Base-by-base conservation (phyloP, 2,113 vertebrate species). In the Chlamydotis undulata region DNA sequence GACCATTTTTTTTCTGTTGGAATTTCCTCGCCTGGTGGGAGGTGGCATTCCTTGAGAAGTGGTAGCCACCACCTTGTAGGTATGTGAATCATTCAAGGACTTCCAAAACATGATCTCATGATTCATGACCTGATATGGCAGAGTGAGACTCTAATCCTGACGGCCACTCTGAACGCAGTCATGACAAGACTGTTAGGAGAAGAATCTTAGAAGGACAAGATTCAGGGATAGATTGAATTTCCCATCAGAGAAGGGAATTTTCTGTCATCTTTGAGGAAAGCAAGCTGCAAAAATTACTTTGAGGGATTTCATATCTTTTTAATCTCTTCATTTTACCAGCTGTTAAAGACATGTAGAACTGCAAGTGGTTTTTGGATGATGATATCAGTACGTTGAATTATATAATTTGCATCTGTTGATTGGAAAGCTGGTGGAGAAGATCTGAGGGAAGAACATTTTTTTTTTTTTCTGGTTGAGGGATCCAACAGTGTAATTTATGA, bases 391-490 rank as follows among this genome's bases (percentile, higher is more conserved):
- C 68, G n/a, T 56, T 94, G 63, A 88, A 86, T 87, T 92, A 70
- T 67, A 80, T 89, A 86, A 88, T 90, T 93, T 94, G 76, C 79
- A 90, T 95, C 90, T 96, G 83, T 52, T 94, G 85, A 64, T 69
- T 89, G 43, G 73, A 81, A 87, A 87, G 69, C 68, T 93, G 85
- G 18, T 80, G 19, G 61, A 88, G 74, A 78, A 78, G 65, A 91
- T 71, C 33, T 83, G 37, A 88, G 76, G 63, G 63, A 85, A 92
- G 55, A 91, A 67, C 33, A 64, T 86, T 17, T 61, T 7, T 35
- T 70, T 57, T 57, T 31, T 18, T 9, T 10, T 9, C 23, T 94
- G 79, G 12, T 60, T 73, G 81, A 82, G 57, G 65, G 33, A 59
- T 81, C 68, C 52, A 90, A 3, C 68, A 70, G 49, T 61, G 69